Percentiles rank a stretch among this genome's conserved stretches.
phyloP scores from a whole-genome alignment of 2,888 invertebrate genomes.

The Coecobrya sp. region DNA sequence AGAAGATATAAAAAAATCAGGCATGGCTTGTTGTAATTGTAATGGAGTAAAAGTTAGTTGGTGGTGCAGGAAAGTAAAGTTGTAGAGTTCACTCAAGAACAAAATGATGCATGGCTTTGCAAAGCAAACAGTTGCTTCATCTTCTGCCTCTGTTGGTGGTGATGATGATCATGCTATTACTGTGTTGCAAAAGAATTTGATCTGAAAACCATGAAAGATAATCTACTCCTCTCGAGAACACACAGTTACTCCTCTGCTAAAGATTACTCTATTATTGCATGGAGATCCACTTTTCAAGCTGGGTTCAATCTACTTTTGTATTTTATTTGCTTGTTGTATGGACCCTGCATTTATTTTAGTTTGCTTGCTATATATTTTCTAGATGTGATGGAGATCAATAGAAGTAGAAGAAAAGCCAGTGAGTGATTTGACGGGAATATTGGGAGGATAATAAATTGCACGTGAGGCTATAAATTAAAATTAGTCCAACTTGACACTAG shows the following conservation, averaged over 20 bases:
- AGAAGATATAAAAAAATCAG: neutral
- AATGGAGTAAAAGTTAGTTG: neutral
- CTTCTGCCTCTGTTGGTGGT: neutral
- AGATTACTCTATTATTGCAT: no score
- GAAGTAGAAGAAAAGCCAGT: conserved; percentile 30
- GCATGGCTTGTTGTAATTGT: neutral
- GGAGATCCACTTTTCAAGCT: no score
- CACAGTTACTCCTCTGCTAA: neutral
- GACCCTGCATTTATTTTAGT: no score
- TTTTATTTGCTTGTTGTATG: no score
- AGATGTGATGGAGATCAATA: neutral
- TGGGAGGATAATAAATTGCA: conserved; percentile 69
- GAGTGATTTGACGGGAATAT: conserved; percentile 17
- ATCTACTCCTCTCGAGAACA: neutral
- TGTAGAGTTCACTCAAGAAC: neutral
- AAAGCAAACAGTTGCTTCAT: conserved; percentile 57
- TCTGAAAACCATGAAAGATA: conserved; percentile 4
- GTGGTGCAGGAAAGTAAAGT: neutral
- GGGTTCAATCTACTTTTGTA: no score
- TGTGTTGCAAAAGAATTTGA: neutral
- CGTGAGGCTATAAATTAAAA: conserved; percentile 74
- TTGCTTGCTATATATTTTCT: no score
- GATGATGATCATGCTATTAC: neutral
- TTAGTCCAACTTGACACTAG: conserved; percentile 74
- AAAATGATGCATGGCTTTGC: conserved; percentile 71